phyloP scores from a whole-genome alignment of 2,888 invertebrate genomes.

The Epinotia bilunana region DNA sequence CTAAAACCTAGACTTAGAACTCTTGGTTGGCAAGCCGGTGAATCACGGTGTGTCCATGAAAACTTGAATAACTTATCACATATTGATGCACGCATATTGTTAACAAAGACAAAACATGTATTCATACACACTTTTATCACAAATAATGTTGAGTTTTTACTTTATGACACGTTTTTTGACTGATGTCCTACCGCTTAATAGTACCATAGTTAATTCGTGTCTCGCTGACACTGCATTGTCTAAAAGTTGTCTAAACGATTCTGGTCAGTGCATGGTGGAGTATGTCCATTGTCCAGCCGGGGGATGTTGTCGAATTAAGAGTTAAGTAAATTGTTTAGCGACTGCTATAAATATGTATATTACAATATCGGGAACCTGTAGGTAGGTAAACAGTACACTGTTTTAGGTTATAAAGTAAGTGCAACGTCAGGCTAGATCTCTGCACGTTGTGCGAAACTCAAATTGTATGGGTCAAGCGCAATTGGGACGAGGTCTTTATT shows the following conservation, averaged over 20 bases:
- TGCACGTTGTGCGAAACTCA: not conserved
- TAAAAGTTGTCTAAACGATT: no score
- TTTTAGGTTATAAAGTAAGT: not conserved
- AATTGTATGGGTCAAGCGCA: slow-evolving; percentile 3
- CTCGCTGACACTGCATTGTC: no score
- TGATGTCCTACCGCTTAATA: not conserved
- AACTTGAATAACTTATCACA: slow-evolving; percentile 27
- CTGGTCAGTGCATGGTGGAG: no score
- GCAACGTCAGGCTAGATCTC: not conserved
- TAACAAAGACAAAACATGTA: slow-evolving; percentile 28
- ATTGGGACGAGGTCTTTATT: slow-evolving; percentile 3
- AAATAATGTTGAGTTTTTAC: not conserved
- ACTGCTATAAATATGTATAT: not conserved
- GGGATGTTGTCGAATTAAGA: no score
- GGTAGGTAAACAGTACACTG: no score
- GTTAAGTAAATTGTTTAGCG: no score
- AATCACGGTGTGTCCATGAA: slow-evolving; percentile 40
- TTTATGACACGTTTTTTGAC: not conserved
- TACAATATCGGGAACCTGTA: not conserved
- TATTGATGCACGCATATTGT: slow-evolving; percentile 1
- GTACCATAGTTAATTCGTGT: no score
- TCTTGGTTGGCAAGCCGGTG: slow-evolving; percentile 9
- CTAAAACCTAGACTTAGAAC: slow-evolving; percentile 14
- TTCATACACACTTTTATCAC: not conserved
- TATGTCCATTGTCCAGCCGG: no score